Evolutionary conservation across 2,113 vertebrate species (phyloP).

Genomic region (Riparia riparia): DNA sequence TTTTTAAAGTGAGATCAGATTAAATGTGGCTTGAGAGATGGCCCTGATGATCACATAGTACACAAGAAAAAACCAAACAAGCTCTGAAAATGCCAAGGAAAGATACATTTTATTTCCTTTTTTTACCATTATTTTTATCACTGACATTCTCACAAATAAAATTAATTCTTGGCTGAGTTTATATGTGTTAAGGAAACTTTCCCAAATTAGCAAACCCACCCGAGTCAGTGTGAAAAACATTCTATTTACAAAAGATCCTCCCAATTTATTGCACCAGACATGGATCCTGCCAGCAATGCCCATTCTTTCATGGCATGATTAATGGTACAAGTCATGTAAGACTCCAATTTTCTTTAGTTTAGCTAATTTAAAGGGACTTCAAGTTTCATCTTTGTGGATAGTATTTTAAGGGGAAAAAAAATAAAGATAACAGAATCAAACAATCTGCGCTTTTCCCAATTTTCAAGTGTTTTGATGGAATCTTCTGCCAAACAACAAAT

Average conservation of each 20-base stretch:
- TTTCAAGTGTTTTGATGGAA: not conserved
- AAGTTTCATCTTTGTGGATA: not conserved
- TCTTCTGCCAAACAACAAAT: not conserved
- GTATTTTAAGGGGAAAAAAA: not conserved
- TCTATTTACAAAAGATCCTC: not conserved
- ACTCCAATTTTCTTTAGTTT: not conserved
- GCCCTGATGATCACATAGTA: not conserved
- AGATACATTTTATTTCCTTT: not conserved
- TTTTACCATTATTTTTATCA: not conserved
- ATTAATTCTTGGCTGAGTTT: not conserved
- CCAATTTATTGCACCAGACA: not conserved
- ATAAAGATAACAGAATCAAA: not conserved
- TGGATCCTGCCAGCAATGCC: not conserved
- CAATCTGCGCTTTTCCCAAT: not conserved
- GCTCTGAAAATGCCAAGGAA: not conserved
- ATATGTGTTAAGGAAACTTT: not conserved
- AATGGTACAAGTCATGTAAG: not conserved
- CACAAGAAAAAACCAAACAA: not conserved
- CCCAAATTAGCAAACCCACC: not conserved
- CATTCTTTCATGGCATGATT: not conserved
- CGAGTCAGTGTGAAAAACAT: not conserved
- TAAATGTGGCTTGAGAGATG: not conserved
- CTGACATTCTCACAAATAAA: not conserved
- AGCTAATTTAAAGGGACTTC: not conserved
- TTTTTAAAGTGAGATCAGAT: not conserved